Percentiles rank a stretch among this genome's conserved stretches.
Evolutionary conservation across 2,113 vertebrate genomes (phyloP).

Genomic region (Melanotaenia duboulayi): DNA sequence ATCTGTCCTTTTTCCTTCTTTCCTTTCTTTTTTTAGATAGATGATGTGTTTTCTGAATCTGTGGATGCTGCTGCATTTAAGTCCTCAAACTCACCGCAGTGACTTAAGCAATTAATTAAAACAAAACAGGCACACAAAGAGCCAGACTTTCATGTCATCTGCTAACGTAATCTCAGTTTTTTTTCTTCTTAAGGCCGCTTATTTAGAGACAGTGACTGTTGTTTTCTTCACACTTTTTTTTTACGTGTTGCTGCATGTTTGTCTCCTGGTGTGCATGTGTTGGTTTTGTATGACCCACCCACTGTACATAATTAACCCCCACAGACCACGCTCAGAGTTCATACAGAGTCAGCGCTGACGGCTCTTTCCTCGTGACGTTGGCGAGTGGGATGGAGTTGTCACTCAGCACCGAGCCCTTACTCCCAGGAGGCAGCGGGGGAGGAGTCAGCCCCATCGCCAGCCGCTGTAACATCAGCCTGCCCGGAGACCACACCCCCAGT

Average conservation of each 20-base stretch:
- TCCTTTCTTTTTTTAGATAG: slow-evolving; percentile 7
- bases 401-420: slow-evolving; percentile 93
- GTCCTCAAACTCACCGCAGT: slow-evolving; percentile 4
- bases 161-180: slow-evolving; percentile 22
- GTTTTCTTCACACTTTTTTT: slow-evolving; percentile 60
- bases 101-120: slow-evolving; percentile 32
- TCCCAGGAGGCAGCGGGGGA: slow-evolving; percentile 86
- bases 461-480: slow-evolving; percentile 96
- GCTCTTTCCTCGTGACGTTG: slow-evolving; percentile 92
- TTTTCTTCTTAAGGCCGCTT: slow-evolving; percentile 27
- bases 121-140: slow-evolving; percentile 31
- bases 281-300: slow-evolving; percentile 40
- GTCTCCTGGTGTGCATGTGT: slow-evolving; percentile 25
- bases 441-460: slow-evolving; percentile 93
- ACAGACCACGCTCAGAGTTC: slow-evolving; percentile 93
- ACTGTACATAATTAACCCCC: background rate
- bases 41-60: slow-evolving; percentile 33
- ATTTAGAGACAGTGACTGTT: slow-evolving; percentile 11
- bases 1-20: background rate
- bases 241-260: slow-evolving; percentile 27
- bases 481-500: slow-evolving; percentile 94
- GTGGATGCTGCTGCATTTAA: slow-evolving; percentile 10
- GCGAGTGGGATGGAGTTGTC: slow-evolving; percentile 97
- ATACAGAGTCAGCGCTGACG: slow-evolving; percentile 94
- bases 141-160: slow-evolving; percentile 22